Evolutionary conservation across 2,113 vertebrate species (phyloP).

Genomic region (Puffinus mauretanicus): DNA sequence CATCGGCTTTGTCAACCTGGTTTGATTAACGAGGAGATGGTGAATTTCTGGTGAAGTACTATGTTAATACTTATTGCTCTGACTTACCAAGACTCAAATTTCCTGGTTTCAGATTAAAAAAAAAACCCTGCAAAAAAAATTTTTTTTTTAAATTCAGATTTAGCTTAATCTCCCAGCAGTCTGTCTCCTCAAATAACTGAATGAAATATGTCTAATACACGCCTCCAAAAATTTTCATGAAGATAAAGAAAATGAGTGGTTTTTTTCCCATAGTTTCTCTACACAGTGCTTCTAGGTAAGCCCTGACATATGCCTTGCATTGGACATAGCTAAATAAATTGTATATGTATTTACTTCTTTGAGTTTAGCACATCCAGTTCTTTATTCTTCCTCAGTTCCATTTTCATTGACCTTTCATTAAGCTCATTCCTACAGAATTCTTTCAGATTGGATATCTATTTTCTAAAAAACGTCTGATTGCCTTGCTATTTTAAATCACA

Average conservation of each 20-base stretch:
- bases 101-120: background rate
- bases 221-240: background rate
- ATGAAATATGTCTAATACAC: background rate
- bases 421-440: background rate
- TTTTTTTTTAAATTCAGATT: background rate
- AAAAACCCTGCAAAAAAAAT: background rate
- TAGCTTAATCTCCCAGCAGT: background rate
- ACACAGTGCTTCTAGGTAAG: background rate
- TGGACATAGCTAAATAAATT: background rate
- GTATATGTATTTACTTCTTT: background rate
- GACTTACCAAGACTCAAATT: background rate
- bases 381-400: background rate
- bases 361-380: background rate
- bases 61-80: background rate
- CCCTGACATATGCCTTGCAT: rapidly evolving
- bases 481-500: background rate
- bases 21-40: background rate
- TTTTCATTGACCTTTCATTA: background rate
- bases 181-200: background rate
- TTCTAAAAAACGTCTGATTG: background rate
- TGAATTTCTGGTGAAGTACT: background rate
- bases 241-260: background rate
- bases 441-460: background rate
- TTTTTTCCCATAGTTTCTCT: background rate
- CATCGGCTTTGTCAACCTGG: background rate